A percentile compares a stretch with the other conserved stretches of the same genome.
These are phyloP conservation scores for Rhincodon typus DNA, from an alignment of 2,797 vertebrate species.

Conservation along the genomic window DNA sequence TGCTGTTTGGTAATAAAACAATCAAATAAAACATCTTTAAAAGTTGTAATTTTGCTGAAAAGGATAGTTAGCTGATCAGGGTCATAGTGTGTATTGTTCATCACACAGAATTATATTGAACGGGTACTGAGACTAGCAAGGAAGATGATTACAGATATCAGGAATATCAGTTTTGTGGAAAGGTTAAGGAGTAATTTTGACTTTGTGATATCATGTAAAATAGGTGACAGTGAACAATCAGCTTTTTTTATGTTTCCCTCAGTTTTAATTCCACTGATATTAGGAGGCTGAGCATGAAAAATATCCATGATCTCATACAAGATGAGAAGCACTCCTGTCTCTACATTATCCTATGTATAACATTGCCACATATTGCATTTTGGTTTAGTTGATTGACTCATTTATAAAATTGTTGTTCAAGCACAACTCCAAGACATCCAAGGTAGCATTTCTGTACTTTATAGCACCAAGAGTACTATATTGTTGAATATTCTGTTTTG, in stretches of 20 bases:
- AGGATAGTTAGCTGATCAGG: neutral
- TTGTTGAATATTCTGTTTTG: neutral
- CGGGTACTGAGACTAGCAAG: too few relatives aligned
- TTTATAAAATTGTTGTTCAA: neutral
- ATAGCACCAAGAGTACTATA: neutral
- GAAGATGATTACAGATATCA: neutral
- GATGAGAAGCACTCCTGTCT: neutral
- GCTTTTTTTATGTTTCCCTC: neutral
- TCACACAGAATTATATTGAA: neutral
- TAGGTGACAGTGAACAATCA: neutral
- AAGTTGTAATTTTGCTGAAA: neutral
- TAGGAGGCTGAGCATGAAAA: neutral
- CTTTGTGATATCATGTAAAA: neutral
- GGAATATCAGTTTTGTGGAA: neutral
- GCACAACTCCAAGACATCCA: neutral
- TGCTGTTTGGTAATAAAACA: neutral
- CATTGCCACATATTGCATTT: neutral
- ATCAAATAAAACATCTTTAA: neutral
- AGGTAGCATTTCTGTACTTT: neutral
- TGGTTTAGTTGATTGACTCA: neutral
- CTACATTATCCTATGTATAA: neutral
- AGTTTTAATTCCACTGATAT: neutral
- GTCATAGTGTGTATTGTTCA: neutral
- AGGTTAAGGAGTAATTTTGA: neutral
- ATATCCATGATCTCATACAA: neutral